Evolutionary conservation across 2,888 invertebrate species (phyloP).

Genomic region (Conomelus anceps): DNA sequence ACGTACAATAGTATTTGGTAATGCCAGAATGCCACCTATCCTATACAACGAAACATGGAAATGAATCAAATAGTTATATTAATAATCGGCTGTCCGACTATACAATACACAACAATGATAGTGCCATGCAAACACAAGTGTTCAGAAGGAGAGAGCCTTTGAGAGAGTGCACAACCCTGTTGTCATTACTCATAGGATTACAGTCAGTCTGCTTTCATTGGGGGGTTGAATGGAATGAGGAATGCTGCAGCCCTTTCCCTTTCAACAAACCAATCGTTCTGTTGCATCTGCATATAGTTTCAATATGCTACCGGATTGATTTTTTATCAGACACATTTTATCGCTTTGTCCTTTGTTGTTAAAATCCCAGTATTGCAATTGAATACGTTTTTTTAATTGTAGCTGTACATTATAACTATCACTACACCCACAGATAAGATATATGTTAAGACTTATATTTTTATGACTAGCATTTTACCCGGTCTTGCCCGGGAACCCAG

Average conservation of each 20-base stretch:
- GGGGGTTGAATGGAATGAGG: neutral
- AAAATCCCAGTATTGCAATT: neutral
- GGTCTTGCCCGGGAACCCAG: too few species aligned
- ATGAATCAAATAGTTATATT: neutral
- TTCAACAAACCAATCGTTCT: neutral
- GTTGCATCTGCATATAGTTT: neutral
- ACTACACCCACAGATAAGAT: too few species aligned
- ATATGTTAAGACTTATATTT: too few species aligned
- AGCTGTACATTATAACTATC: neutral
- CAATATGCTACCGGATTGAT: neutral
- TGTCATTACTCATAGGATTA: neutral
- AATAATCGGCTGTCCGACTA: neutral
- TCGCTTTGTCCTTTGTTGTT: neutral
- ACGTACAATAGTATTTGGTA: too few species aligned
- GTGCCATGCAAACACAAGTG: neutral
- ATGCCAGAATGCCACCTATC: too few species aligned
- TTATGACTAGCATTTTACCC: too few species aligned
- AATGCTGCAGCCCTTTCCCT: neutral
- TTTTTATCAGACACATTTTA: neutral
- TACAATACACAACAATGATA: neutral
- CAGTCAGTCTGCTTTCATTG: neutral
- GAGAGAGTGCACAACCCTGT: neutral
- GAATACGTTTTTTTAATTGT: neutral
- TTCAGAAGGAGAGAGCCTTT: neutral
- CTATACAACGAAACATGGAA: too few species aligned